These are phyloP conservation scores for Noctua comes DNA, from an alignment of 2,888 invertebrate species.

Conservation along the genomic window DNA sequence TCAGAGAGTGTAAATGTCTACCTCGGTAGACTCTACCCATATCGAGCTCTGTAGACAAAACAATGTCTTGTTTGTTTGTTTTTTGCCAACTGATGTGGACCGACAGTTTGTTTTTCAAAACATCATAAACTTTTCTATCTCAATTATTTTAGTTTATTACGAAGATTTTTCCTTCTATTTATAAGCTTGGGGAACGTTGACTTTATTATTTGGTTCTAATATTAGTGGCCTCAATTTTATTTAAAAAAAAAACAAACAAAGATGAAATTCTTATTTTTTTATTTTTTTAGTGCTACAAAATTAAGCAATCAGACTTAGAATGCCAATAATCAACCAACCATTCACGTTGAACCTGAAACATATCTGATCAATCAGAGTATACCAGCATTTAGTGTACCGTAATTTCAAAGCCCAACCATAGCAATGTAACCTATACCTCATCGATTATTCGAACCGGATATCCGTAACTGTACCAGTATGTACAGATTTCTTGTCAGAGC, in stretches of 20 bases:
- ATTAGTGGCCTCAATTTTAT: too few relatives aligned
- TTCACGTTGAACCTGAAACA: background rate
- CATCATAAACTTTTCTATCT: constrained; percentile 50
- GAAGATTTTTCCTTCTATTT: constrained; percentile 19
- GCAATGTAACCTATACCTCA: constrained; percentile 11
- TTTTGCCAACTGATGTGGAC: constrained; percentile 43
- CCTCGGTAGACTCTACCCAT: constrained; percentile 11
- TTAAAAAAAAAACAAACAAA: too few relatives aligned
- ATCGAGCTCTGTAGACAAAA: constrained; percentile 39
- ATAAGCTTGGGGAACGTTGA: background rate
- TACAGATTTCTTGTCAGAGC: constrained; percentile 41
- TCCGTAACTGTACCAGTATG: background rate
- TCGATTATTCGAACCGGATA: background rate
- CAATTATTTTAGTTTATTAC: constrained; percentile 32
- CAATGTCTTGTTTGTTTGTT: constrained; percentile 43
- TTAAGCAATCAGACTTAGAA: background rate
- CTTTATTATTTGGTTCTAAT: background rate
- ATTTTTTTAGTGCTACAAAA: background rate
- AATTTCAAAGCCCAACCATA: background rate
- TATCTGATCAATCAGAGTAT: background rate
- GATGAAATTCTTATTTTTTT: too few relatives aligned
- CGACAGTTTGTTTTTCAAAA: constrained; percentile 53
- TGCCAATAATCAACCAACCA: background rate
- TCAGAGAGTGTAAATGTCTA: constrained; percentile 13
- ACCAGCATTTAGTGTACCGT: background rate